Evolutionary conservation across 2,113 vertebrate genomes (phyloP).

Genomic region (Geococcyx californianus): DNA sequence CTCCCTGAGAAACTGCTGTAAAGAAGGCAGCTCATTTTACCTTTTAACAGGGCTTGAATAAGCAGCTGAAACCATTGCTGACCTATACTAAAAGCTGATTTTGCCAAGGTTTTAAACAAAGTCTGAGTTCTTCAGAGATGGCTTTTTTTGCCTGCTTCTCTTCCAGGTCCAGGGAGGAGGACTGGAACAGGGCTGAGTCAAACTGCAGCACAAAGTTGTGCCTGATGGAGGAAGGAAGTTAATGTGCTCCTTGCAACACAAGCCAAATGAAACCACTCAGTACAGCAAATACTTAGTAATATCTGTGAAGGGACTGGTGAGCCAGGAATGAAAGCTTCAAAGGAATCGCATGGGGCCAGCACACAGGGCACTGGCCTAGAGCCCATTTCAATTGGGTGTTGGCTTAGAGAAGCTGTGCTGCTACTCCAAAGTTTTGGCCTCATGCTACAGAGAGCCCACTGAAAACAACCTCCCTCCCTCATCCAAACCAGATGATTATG

Average conservation of each 20-base stretch:
- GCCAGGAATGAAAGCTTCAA: slow-evolving; percentile 60
- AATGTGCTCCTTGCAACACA: slow-evolving; percentile 15
- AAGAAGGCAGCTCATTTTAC: neutral
- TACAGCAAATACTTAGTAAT: slow-evolving; percentile 27
- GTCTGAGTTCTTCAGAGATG: neutral
- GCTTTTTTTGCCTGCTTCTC: neutral
- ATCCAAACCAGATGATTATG: neutral
- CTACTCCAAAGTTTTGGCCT: slow-evolving; percentile 5
- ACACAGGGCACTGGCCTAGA: slow-evolving; percentile 37
- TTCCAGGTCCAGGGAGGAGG: neutral
- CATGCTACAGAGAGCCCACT: neutral
- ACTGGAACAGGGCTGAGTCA: slow-evolving; percentile 14
- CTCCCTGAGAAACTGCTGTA: neutral
- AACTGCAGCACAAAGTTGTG: slow-evolving; percentile 31
- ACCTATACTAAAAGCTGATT: slow-evolving; percentile 24
- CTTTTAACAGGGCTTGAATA: neutral
- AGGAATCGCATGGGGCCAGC: slow-evolving; percentile 48
- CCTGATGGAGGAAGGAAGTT: neutral
- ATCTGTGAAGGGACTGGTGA: neutral
- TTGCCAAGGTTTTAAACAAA: slow-evolving; percentile 27
- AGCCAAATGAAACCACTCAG: slow-evolving; percentile 51
- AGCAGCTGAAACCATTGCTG: slow-evolving; percentile 15
- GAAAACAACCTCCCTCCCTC: neutral
- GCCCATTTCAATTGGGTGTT: slow-evolving; percentile 51
- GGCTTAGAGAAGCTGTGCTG: neutral